phyloP scores from a whole-genome alignment of 1,140 invertebrate genomes.

The Brachionus rotundiformis region DNA sequence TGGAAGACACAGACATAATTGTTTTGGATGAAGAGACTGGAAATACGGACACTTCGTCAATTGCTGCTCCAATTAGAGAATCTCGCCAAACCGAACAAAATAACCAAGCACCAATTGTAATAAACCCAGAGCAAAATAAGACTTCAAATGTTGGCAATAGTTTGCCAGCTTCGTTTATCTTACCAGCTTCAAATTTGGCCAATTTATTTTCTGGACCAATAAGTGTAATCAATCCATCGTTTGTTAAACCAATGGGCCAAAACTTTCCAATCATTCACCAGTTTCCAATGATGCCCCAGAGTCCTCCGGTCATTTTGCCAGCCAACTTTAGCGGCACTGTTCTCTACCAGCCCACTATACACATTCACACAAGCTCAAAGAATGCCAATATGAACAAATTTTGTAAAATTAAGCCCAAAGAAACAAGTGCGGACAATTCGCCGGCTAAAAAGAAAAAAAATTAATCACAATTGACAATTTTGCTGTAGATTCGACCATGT shows the following conservation, averaged over 20 bases:
- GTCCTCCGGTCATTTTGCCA: conserved; percentile 1
- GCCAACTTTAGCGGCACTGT: conserved; percentile 21
- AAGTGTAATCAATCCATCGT: not conserved
- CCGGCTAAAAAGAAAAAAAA: conserved; percentile 30
- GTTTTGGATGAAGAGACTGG: not conserved
- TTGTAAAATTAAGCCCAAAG: conserved; percentile 46
- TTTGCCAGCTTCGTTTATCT: not conserved
- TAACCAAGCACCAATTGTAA: not conserved
- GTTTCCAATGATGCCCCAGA: not conserved
- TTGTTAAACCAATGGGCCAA: not conserved
- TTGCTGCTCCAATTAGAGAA: not conserved
- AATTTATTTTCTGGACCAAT: not conserved
- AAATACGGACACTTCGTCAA: not conserved
- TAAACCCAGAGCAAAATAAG: not conserved
- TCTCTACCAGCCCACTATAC: conserved; percentile 16
- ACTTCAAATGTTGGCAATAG: too few relatives aligned
- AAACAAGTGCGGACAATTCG: not conserved
- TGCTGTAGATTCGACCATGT: too few relatives aligned
- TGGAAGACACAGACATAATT: not conserved
- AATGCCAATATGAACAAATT: not conserved
- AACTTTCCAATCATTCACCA: not conserved
- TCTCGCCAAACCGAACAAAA: not conserved
- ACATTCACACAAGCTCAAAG: conserved; percentile 41
- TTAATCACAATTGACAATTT: too few relatives aligned
- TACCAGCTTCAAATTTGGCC: not conserved